These are phyloP conservation scores for Gobius niger DNA, from an alignment of 2,113 vertebrate genomes.

Conservation along the genomic window DNA sequence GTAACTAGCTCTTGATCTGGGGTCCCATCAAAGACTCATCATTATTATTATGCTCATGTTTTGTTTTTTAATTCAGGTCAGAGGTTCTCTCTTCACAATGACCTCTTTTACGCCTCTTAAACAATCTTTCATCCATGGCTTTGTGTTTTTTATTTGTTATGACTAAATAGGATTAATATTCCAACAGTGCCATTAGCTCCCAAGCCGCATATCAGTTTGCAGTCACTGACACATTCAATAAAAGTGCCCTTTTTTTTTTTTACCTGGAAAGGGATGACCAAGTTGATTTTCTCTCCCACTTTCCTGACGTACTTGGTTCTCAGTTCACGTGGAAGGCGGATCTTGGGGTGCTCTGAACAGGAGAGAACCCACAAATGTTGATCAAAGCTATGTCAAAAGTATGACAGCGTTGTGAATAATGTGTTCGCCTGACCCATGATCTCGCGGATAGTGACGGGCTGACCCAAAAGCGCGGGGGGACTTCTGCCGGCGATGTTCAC, in stretches of 20 bases:
- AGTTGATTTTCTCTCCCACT: slow-evolving; percentile 87
- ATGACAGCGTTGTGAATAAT: background rate
- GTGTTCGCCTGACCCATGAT: slow-evolving; percentile 79
- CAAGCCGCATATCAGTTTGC: too few species aligned
- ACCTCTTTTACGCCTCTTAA: too few species aligned
- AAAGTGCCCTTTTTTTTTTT: background rate
- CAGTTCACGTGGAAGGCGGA: slow-evolving; percentile 86
- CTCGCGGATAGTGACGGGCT: slow-evolving; percentile 87
- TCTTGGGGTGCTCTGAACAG: slow-evolving; percentile 85
- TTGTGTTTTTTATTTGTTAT: too few species aligned
- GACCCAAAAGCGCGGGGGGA: slow-evolving; percentile 72
- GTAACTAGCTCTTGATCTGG: too few species aligned
- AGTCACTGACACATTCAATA: too few species aligned
- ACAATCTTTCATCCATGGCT: too few species aligned
- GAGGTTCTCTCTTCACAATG: too few species aligned
- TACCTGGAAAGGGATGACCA: slow-evolving; percentile 90
- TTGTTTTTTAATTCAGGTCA: too few species aligned
- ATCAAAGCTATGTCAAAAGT: background rate
- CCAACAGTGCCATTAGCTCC: too few species aligned
- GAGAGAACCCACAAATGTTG: background rate
- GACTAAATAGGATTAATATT: too few species aligned
- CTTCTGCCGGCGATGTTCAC: slow-evolving; percentile 86
- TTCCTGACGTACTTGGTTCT: slow-evolving; percentile 84
- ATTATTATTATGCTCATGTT: too few species aligned
- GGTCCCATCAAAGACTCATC: too few species aligned